Evolutionary conservation across 2,888 invertebrate species (phyloP).

Genomic region (Cinara cedri): DNA sequence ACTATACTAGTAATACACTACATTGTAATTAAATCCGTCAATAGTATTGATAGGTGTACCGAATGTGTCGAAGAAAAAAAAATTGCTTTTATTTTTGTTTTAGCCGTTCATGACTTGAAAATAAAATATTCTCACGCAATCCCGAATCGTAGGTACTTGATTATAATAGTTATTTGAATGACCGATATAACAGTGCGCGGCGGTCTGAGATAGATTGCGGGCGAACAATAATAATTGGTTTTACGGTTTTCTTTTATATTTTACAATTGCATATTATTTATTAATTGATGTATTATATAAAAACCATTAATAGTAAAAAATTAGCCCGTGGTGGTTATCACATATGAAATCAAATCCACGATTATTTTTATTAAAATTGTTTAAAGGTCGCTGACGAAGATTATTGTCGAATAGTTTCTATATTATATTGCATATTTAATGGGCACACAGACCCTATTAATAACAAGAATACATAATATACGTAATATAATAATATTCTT

Average conservation of each 20-base stretch:
- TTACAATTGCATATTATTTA: slow-evolving; percentile 9
- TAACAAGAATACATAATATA: background rate
- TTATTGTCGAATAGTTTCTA: too few species aligned
- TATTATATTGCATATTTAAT: too few species aligned
- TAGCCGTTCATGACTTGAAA: slow-evolving; percentile 2
- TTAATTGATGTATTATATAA: too few species aligned
- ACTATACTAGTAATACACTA: slow-evolving; percentile 7
- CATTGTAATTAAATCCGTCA: slow-evolving; percentile 49
- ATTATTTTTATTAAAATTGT: slow-evolving; percentile 9
- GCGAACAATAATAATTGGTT: slow-evolving; percentile 7
- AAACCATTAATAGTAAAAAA: background rate
- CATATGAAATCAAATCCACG: background rate
- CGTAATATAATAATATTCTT: background rate
- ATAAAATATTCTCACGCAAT: slow-evolving; percentile 41
- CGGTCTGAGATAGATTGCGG: background rate
- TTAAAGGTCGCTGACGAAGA: background rate
- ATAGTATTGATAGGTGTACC: slow-evolving; percentile 40
- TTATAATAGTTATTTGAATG: slow-evolving; percentile 2
- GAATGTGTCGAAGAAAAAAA: slow-evolving; percentile 32
- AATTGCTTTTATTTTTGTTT: slow-evolving; percentile 32
- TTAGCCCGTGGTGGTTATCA: slow-evolving; percentile 22
- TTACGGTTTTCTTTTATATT: slow-evolving; percentile 23
- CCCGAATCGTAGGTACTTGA: background rate
- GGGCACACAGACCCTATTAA: too few species aligned
- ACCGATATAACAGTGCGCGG: slow-evolving; percentile 18